Evolutionary conservation across 2,888 invertebrate genomes (phyloP), one percentile per base, ranked within the genome.

Genomic region (Xestia xanthographa): DNA sequence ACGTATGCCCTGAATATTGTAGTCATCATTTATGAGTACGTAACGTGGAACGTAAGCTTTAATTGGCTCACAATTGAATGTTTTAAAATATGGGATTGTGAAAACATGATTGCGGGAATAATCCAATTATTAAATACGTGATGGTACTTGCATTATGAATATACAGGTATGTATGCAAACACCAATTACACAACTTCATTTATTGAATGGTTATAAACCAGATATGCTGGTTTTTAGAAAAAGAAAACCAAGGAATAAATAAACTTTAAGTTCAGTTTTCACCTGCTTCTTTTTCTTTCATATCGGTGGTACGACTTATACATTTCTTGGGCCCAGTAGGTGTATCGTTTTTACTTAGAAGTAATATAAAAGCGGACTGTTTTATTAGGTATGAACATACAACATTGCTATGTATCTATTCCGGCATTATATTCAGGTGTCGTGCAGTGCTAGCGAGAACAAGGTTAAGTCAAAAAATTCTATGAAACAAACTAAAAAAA

Each of bases 1-100:
- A 84, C 79, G 73, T 83, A 84, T 79, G 65, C 29, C 20, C 69
- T 76, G 84, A 79, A 80, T 66, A 84, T 77, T 75, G 50, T 65
- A 72, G 26, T 58, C 58, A 43, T 65, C 58, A 71, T 73, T 73
- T 56, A 45, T 69, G 53, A 72, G 38, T 63, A 65, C 34, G 29
- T 56, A 62, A 62, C 26, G 56, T 68, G 70, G 34, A 66, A 76
- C 38, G 60, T 65, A 56, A 26, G 62, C 43, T 75, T 65, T 68
- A 66, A 84, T 62, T 72, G 29, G n/a, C 12, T 45, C 20, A 48
- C 34, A 67, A 76, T 68, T 70, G 45, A 62, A 73, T 68, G 41
- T 43, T 69, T 48, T 63, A 48, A 72, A 84, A 66, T 41, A 66
- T 48, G 66, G 14, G 53, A 14, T 70, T 53, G n/a, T 68, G 45